A percentile compares a stretch with the other conserved stretches of the same genome.
These are phyloP conservation scores for Blennius ocellaris DNA, from an alignment of 2,113 vertebrate genomes.

Conservation along the genomic window DNA sequence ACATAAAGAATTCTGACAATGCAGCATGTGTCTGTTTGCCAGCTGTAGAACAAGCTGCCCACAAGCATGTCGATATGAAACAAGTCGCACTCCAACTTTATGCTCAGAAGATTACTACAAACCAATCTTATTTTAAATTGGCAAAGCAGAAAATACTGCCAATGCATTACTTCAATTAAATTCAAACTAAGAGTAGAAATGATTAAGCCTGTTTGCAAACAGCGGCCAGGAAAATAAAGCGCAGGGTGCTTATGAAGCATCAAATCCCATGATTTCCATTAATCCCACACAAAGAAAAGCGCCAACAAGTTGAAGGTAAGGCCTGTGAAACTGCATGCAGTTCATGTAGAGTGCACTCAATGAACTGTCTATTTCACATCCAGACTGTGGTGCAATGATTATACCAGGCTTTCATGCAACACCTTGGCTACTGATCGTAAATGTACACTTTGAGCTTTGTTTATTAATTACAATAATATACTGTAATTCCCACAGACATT, in stretches of 20 bases:
- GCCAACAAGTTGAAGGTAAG: not conserved
- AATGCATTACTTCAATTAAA: constrained; percentile 51
- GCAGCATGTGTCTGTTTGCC: constrained; percentile 71
- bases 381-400: not conserved
- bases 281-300: constrained; percentile 6
- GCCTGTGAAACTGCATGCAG: not conserved
- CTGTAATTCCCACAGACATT: constrained; percentile 16
- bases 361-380: too few relatives aligned
- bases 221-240: constrained; percentile 8
- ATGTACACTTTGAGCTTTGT: constrained; percentile 7
- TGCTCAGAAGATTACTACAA: constrained; percentile 45
- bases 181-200: constrained; percentile 11
- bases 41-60: constrained; percentile 67
- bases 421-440: not conserved
- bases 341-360: constrained; percentile 7
- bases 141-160: constrained; percentile 36
- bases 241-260: constrained; percentile 10
- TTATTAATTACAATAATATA: constrained; percentile 4
- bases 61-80: constrained; percentile 60
- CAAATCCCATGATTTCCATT: constrained; percentile 35
- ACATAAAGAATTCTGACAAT: constrained; percentile 76
- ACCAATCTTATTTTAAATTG: constrained; percentile 50
- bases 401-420: not conserved
- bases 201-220: constrained; percentile 19
- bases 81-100: constrained; percentile 49